Evolutionary conservation across 2,113 vertebrate species (phyloP).

Genomic region (Emydura subglobosa): DNA sequence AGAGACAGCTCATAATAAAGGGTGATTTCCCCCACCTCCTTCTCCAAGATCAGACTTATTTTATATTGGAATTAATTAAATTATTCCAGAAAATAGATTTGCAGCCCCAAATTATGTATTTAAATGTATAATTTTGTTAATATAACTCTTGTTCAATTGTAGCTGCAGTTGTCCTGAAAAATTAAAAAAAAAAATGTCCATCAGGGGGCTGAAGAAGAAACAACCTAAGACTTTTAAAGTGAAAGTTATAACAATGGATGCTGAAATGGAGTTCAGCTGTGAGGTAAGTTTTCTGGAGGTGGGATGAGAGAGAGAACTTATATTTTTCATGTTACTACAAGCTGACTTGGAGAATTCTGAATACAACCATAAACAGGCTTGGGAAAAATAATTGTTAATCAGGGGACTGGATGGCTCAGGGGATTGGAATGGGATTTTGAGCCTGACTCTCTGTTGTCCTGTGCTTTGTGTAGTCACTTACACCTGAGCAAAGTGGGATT

Average conservation of each 20-base stretch:
- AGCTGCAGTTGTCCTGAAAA: slow-evolving; percentile 47
- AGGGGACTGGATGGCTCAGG: not conserved
- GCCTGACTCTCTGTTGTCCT: not conserved
- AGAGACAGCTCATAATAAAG: not conserved
- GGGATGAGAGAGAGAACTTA: not conserved
- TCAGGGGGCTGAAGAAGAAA: slow-evolving; percentile 92
- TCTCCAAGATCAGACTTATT: not conserved
- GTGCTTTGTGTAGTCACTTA: not conserved
- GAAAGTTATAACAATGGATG: slow-evolving; percentile 92
- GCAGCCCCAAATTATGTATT: not conserved
- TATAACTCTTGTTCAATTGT: slow-evolving; percentile 20
- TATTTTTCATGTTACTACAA: not conserved
- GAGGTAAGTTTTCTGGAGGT: slow-evolving; percentile 81
- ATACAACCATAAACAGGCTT: not conserved
- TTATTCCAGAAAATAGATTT: not conserved
- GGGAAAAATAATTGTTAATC: not conserved
- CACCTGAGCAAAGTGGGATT: not conserved
- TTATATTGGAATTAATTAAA: not conserved
- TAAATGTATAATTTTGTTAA: not conserved
- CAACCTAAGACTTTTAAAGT: slow-evolving; percentile 95
- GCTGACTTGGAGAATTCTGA: not conserved
- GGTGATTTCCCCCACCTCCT: not conserved
- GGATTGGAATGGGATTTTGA: not conserved
- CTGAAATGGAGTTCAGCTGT: slow-evolving; percentile 94
- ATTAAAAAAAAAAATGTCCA: slow-evolving; percentile 86